These are phyloP conservation scores for Hylia prasina DNA, from an alignment of 2,113 vertebrate genomes.

Conservation along the genomic window DNA sequence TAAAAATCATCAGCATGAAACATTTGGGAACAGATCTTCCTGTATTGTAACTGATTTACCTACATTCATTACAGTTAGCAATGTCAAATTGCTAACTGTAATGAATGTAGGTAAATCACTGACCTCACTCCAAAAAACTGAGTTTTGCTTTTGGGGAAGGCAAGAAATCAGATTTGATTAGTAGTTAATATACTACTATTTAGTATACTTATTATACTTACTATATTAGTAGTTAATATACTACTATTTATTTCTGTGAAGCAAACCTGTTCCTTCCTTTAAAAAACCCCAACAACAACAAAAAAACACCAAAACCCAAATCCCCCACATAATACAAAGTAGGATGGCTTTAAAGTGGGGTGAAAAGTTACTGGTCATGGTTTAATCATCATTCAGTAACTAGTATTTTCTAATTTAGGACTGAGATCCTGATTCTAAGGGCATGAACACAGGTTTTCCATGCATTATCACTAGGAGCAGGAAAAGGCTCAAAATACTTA, in stretches of 20 bases:
- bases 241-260: not conserved
- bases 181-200: not conserved
- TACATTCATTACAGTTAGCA: not conserved
- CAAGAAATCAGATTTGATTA: not conserved
- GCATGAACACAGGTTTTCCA: not conserved
- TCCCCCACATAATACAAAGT: not conserved
- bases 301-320: not conserved
- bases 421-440: not conserved
- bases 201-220: too few relatives aligned
- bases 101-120: too few relatives aligned
- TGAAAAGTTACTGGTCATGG: not conserved
- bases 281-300: not conserved
- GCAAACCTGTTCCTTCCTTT: not conserved
- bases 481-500: not conserved
- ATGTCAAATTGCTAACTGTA: too few relatives aligned
- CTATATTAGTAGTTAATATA: not conserved
- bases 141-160: not conserved
- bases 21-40: not conserved
- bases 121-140: not conserved
- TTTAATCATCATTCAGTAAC: not conserved
- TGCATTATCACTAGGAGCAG: not conserved
- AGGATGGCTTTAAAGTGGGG: not conserved
- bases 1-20: not conserved
- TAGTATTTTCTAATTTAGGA: not conserved
- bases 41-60: not conserved